Conservation (phyloP, 2,888 invertebrate species). For the Eristalis intricaria region DNA sequence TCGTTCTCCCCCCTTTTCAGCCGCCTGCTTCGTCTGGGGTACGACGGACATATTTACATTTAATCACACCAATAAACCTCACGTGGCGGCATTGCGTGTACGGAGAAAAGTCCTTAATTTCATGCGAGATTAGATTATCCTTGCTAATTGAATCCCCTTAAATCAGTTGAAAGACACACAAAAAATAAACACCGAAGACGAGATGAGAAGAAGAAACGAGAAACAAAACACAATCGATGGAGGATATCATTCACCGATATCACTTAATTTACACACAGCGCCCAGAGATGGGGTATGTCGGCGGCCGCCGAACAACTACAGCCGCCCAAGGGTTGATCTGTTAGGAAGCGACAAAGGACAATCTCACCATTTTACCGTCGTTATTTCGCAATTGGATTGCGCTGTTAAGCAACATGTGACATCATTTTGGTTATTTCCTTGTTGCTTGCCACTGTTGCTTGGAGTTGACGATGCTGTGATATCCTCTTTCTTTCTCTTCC, state of each 20-base stretch:
- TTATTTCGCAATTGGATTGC: conserved; percentile 65
- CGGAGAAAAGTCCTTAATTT: conserved; percentile 21
- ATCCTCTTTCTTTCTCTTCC: conserved; percentile 2
- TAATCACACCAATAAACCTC: conserved; percentile 42
- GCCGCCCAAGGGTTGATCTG: conserved; percentile 52
- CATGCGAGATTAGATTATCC: conserved; percentile 32
- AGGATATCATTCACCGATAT: conserved; percentile 44
- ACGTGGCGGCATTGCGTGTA: conserved; percentile 32
- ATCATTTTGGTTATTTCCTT: conserved; percentile 58
- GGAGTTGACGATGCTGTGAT: conserved; percentile 12
- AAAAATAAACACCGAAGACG: background rate
- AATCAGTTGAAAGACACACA: conserved; percentile 5
- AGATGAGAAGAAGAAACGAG: background rate
- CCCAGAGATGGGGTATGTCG: background rate
- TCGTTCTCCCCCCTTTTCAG: background rate
- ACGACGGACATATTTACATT: conserved; percentile 25
- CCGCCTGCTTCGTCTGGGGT: background rate
- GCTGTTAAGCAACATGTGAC: conserved; percentile 70
- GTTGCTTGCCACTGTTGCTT: conserved; percentile 31
- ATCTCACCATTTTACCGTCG: conserved; percentile 62
- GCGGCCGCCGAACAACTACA: conserved; percentile 4
- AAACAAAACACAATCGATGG: conserved; percentile 27
- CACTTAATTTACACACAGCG: conserved; percentile 49
- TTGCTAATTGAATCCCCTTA: conserved; percentile 30
- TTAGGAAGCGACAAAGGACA: conserved; percentile 51